These are phyloP conservation scores for Paragorgia papillata DNA, from an alignment of 92 coral and sea anemone genomes.

Conservation along the genomic window DNA sequence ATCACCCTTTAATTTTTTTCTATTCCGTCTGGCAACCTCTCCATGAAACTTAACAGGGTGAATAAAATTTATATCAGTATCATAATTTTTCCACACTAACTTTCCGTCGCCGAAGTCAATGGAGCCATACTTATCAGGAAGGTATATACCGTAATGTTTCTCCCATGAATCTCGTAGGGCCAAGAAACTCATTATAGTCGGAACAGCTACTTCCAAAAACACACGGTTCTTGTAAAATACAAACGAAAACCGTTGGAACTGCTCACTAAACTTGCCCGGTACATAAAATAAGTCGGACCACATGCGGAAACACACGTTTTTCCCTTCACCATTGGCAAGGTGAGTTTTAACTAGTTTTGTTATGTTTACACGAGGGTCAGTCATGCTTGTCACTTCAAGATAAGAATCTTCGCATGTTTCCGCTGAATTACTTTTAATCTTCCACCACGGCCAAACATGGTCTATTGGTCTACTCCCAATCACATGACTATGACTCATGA, in stretches of 20 bases:
- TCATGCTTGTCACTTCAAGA: constrained; percentile 16
- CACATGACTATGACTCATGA: background rate
- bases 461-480: constrained; percentile 41
- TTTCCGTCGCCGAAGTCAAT: constrained; percentile 29
- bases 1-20: constrained; percentile 22
- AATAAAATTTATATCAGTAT: constrained; percentile 31
- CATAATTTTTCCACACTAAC: constrained; percentile 45
- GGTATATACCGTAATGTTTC: constrained; percentile 42
- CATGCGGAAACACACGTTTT: constrained; percentile 15
- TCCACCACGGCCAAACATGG: constrained; percentile 37
- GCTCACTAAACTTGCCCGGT: constrained; percentile 45
- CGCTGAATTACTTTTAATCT: constrained; percentile 3
- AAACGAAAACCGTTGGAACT: constrained; percentile 43
- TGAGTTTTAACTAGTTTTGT: constrained; percentile 22
- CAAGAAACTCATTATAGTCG: constrained; percentile 56
- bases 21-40: background rate
- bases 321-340: constrained; percentile 41
- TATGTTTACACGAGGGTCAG: background rate
- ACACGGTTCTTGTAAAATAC: constrained; percentile 56
- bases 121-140: constrained; percentile 35
- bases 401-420: constrained; percentile 44
- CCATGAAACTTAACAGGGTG: constrained; percentile 49
- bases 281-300: constrained; percentile 62
- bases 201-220: constrained; percentile 62
- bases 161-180: constrained; percentile 38